Conservation (phyloP, 2,888 invertebrate genomes). For the Oligia latruncula region DNA sequence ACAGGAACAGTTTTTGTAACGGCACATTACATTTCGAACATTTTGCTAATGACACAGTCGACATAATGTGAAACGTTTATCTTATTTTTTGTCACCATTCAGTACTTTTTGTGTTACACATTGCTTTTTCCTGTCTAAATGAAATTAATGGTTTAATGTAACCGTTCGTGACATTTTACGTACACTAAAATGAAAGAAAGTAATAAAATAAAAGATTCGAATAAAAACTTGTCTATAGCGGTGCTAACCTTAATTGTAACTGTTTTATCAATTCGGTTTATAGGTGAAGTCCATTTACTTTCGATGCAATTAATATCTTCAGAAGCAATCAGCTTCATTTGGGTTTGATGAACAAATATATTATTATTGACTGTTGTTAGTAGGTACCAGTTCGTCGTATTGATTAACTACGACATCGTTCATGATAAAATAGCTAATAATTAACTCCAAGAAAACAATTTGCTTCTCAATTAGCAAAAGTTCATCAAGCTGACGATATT, state of each 20-base stretch:
- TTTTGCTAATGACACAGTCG: slow-evolving; percentile 70
- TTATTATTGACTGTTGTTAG: slow-evolving; percentile 33
- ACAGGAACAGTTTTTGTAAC: slow-evolving; percentile 72
- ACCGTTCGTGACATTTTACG: slow-evolving; percentile 37
- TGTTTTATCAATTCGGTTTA: slow-evolving; percentile 32
- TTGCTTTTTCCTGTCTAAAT: slow-evolving; percentile 60
- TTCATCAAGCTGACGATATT: neutral
- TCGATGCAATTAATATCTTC: slow-evolving; percentile 35
- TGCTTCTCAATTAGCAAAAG: neutral
- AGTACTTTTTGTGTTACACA: slow-evolving; percentile 56
- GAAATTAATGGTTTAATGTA: slow-evolving; percentile 52
- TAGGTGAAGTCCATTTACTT: slow-evolving; percentile 36
- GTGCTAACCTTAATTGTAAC: slow-evolving; percentile 34
- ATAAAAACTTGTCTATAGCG: slow-evolving; percentile 24
- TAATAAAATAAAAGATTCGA: slow-evolving; percentile 34
- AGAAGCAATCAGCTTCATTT: slow-evolving; percentile 37
- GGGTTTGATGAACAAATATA: slow-evolving; percentile 22
- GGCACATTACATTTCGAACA: slow-evolving; percentile 69
- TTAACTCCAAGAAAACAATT: neutral
- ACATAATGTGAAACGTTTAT: slow-evolving; percentile 64
- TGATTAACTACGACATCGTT: neutral
- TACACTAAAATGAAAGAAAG: slow-evolving; percentile 33
- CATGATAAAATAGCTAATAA: neutral
- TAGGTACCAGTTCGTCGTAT: neutral
- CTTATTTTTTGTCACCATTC: slow-evolving; percentile 63